phyloP scores from a whole-genome alignment of 2,888 invertebrate species.

The Helleia helle region DNA sequence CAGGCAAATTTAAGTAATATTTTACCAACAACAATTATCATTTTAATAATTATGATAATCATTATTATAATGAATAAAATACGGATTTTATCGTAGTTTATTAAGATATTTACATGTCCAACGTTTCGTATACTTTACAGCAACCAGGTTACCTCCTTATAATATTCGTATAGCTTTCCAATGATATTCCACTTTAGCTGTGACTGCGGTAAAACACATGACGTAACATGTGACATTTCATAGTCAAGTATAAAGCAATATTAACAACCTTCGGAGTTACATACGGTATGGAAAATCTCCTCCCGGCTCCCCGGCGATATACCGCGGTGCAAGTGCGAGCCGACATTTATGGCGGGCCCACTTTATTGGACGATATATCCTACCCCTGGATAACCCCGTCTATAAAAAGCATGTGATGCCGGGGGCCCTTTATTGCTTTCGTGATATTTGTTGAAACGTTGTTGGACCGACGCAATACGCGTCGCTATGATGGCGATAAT shows the following conservation, averaged over 20 bases:
- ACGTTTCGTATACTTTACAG: too few relatives aligned
- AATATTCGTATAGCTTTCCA: too few relatives aligned
- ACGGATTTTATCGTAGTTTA: too few relatives aligned
- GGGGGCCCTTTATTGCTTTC: slow-evolving; percentile 12
- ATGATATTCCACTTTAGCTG: too few relatives aligned
- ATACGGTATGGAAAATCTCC: slow-evolving; percentile 20
- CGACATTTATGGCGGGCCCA: slow-evolving; percentile 48
- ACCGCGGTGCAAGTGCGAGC: slow-evolving; percentile 37
- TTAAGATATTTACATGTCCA: too few relatives aligned
- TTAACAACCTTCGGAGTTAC: background rate
- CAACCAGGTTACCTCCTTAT: too few relatives aligned
- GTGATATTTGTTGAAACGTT: slow-evolving; percentile 1
- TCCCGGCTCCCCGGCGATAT: slow-evolving; percentile 45
- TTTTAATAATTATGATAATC: too few relatives aligned
- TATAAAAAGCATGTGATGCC: slow-evolving; percentile 45
- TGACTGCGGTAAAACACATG: too few relatives aligned
- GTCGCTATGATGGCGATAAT: background rate
- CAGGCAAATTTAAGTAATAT: too few relatives aligned
- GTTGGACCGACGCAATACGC: background rate
- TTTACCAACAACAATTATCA: too few relatives aligned
- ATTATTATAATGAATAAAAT: too few relatives aligned
- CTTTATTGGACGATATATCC: slow-evolving; percentile 66
- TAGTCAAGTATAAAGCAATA: background rate
- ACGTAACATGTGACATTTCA: too few relatives aligned
- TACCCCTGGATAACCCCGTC: slow-evolving; percentile 40